phyloP scores from a whole-genome alignment of 2,888 invertebrate species.

The Drosophila cyrtoloma region DNA sequence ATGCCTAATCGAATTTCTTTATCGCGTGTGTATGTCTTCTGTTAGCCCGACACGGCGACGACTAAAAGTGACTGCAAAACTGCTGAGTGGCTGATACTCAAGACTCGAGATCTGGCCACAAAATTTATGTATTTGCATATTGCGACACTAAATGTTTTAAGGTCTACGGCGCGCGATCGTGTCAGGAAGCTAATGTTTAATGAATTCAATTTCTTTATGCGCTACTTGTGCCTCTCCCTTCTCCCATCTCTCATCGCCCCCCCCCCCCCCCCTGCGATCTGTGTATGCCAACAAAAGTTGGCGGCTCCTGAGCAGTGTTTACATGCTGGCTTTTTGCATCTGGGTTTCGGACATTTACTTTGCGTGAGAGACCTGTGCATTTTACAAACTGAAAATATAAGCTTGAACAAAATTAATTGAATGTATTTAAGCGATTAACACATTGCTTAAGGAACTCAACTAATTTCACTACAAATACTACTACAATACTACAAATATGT shows the following conservation, averaged over 20 bases:
- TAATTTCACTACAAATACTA: not conserved
- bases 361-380: not conserved
- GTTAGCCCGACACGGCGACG: slow-evolving; percentile 46
- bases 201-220: slow-evolving; percentile 82
- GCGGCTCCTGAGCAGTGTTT: not conserved
- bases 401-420: not conserved
- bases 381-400: not conserved
- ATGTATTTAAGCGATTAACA: not conserved
- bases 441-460: not conserved
- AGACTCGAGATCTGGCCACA: slow-evolving; percentile 35
- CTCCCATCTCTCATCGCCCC: not conserved
- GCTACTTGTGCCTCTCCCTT: slow-evolving; percentile 56
- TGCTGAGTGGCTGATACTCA: not conserved
- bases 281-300: not conserved
- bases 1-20: slow-evolving; percentile 84
- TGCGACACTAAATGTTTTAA: slow-evolving; percentile 76
- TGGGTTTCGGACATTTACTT: not conserved
- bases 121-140: slow-evolving; percentile 79
- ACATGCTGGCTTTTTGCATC: not conserved
- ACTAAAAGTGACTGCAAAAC: slow-evolving; percentile 6
- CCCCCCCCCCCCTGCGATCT: not conserved
- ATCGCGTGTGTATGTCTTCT: slow-evolving; percentile 82
- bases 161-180: slow-evolving; percentile 55
- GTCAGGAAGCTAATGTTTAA: slow-evolving; percentile 81
- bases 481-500: not conserved